phyloP scores from a whole-genome alignment of 1,140 invertebrate genomes.

The Drosophila melanogaster region DNA sequence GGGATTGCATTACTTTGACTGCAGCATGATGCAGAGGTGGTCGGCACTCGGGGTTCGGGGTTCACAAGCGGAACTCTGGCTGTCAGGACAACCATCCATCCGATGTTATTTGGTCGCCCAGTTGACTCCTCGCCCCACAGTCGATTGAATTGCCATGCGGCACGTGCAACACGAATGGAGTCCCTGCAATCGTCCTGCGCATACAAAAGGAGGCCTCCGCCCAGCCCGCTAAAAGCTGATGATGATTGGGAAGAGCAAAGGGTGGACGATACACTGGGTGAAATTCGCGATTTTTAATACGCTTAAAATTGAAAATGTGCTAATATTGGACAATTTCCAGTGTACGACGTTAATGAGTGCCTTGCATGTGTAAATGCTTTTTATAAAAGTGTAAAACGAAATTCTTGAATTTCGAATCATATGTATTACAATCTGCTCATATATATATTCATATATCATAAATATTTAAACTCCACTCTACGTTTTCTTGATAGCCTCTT shows the following conservation, averaged over 20 bases:
- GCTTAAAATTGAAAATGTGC: not conserved
- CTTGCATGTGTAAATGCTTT: no score
- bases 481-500: no score
- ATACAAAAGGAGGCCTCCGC: conserved; percentile 60
- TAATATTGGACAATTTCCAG: not conserved
- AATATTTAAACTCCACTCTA: no score
- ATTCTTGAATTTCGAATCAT: no score
- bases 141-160: conserved; percentile 62
- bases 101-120: conserved; percentile 45
- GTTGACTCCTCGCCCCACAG: conserved; percentile 42
- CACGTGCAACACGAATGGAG: conserved; percentile 60
- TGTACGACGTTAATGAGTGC: no score
- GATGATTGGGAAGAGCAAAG: conserved; percentile 44
- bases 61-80: conserved; percentile 7
- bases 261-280: conserved; percentile 1
- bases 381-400: no score
- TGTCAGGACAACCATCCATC: conserved; percentile 36
- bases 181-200: conserved; percentile 38
- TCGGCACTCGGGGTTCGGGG: not conserved
- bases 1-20: conserved; percentile 52
- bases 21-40: conserved; percentile 24
- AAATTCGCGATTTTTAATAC: not conserved
- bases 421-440: no score
- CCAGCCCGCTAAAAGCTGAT: conserved; percentile 57
- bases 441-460: no score